Percentiles rank a stretch among this genome's conserved stretches.
These are phyloP conservation scores for Gonatopus flavifemur DNA, from an alignment of 1,140 invertebrate genomes.

Conservation along the genomic window DNA sequence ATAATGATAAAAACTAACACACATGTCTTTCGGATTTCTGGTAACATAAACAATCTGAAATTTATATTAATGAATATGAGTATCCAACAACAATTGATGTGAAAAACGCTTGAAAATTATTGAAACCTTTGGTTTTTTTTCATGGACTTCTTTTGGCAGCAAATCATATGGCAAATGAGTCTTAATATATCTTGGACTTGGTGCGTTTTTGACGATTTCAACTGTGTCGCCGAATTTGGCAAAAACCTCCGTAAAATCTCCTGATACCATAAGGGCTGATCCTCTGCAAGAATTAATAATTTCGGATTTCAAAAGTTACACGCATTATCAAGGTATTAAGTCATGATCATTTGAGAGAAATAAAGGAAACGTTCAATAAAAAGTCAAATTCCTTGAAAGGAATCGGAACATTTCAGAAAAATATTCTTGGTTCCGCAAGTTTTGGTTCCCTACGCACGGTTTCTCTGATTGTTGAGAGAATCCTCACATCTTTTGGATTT, in stretches of 20 bases:
- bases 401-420: too few species aligned
- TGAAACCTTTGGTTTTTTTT: slow-evolving; percentile 73
- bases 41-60: slow-evolving; percentile 85
- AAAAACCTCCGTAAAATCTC: slow-evolving; percentile 54
- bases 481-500: too few species aligned
- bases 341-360: too few species aligned
- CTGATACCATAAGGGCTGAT: slow-evolving; percentile 53
- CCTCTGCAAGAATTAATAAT: slow-evolving; percentile 43
- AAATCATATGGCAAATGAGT: slow-evolving; percentile 79
- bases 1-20: slow-evolving; percentile 91
- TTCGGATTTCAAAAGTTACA: too few species aligned
- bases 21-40: slow-evolving; percentile 91
- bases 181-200: slow-evolving; percentile 74
- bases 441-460: too few species aligned
- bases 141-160: slow-evolving; percentile 67
- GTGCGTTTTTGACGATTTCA: slow-evolving; percentile 67
- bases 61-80: slow-evolving; percentile 5
- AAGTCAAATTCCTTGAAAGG: too few species aligned
- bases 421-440: too few species aligned
- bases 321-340: too few species aligned
- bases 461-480: too few species aligned
- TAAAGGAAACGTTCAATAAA: too few species aligned
- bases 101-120: background rate
- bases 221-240: slow-evolving; percentile 64
- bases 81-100: background rate